phyloP scores from a whole-genome alignment of 1,140 invertebrate species.

The Drosophila seguyi region DNA sequence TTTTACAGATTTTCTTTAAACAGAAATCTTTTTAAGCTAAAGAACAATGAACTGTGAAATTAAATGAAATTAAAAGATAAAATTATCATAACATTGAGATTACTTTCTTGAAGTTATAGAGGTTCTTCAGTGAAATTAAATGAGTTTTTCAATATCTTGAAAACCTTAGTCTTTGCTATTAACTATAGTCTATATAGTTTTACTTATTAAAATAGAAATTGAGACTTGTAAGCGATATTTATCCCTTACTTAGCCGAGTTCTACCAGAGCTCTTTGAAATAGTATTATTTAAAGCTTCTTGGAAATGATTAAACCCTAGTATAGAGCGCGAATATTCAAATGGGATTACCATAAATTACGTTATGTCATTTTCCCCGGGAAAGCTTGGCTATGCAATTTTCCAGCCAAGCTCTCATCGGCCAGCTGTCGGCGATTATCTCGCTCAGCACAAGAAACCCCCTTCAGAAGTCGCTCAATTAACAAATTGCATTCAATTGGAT shows the following conservation, averaged over 20 bases:
- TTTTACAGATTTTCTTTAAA: background rate
- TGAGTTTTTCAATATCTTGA: background rate
- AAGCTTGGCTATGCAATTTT: slow-evolving; percentile 18
- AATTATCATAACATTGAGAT: background rate
- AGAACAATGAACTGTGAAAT: background rate
- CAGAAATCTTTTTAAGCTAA: background rate
- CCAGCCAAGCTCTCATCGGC: slow-evolving; percentile 1
- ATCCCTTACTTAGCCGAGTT: too few relatives aligned
- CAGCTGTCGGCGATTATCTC: slow-evolving; percentile 22
- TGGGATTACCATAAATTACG: slow-evolving; percentile 18
- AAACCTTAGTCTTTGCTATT: background rate
- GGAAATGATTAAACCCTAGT: background rate
- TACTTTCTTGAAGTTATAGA: background rate
- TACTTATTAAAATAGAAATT: too few relatives aligned
- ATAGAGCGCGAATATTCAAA: background rate
- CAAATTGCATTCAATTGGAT: slow-evolving; percentile 54
- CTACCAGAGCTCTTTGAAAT: background rate
- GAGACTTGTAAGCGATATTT: too few relatives aligned
- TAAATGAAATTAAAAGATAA: background rate
- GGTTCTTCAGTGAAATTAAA: background rate
- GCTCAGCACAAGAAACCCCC: slow-evolving; percentile 22
- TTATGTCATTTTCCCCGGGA: slow-evolving; percentile 18
- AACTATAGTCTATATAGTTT: too few relatives aligned
- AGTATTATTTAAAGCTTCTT: slow-evolving; percentile 3
- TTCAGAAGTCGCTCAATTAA: slow-evolving; percentile 47